Base-by-base conservation (phyloP, 92 coral and sea anemone genomes). In the Palythoa grandiflora region DNA sequence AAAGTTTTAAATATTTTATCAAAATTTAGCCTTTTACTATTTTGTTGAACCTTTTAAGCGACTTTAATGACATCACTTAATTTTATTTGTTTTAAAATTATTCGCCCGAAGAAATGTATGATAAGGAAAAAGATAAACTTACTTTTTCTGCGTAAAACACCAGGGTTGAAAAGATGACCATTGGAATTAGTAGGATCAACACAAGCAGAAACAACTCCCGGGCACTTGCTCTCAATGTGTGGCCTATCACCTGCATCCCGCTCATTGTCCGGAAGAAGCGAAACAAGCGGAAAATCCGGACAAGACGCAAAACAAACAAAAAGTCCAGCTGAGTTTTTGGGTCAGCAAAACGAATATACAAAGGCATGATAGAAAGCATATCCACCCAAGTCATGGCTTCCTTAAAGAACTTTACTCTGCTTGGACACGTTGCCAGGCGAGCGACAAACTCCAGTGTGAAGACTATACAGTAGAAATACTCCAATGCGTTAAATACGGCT, bases 201-300 rank as follows among this genome's bases (percentile, higher is more conserved):
- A 97, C 90, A 13, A 97, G 91, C 19, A 97, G 93, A 39, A 97
- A 91, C 65, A 97, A 73, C 54, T 97, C 99, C 14, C 99, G 84
- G 0, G 99, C 99, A 60, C 99, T 97, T 16, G 99, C 99, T n/a
- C 92, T 93, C 74, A 97, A 79, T 3, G 99, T 97, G 83, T 97
- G 99, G 2, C 99, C 99, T 48, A 97, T 97, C 44, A 97, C 99
- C 73, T 97, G 99, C 99, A 97, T 95, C 11, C 99, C 99, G 66
- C 99, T 97, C 99, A 97, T 97, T 75, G 98, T 94, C 87, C 99
- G 98, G 68, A 97, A 97, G 89, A 97, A 97, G 15, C 99, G 94
- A 89, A 97, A 97, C 87, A 97, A 87, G 80, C 99, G 91, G 91
- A 97, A 97, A 83, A 97, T 97, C 76, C 99, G 93, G 90, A 97